These are phyloP conservation scores for Erebia aethiops DNA, from an alignment of 2,888 invertebrate genomes.

Conservation along the genomic window DNA sequence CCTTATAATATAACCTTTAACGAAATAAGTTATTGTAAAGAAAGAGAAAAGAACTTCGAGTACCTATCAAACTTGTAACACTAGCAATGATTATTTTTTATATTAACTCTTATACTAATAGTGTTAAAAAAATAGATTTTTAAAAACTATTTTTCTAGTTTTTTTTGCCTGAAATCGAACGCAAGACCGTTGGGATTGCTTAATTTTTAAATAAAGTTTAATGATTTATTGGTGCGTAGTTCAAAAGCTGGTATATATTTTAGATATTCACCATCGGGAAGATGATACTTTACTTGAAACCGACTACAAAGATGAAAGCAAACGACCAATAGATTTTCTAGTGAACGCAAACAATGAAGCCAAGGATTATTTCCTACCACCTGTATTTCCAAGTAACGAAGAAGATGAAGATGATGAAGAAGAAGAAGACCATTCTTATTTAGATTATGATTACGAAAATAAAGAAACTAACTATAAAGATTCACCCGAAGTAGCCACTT, in stretches of 20 bases:
- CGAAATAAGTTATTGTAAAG: no score
- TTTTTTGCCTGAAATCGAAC: no score
- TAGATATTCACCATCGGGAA: constrained; percentile 54
- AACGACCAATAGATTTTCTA: constrained; percentile 60
- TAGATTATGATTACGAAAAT: constrained; percentile 73
- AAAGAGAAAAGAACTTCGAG: no score
- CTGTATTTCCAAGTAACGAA: constrained; percentile 64
- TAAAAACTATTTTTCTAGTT: no score
- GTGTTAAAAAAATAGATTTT: no score
- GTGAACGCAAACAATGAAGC: constrained; percentile 54
- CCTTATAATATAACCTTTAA: no score
- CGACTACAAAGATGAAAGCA: constrained; percentile 49
- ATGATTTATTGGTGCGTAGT: neutral
- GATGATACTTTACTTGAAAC: constrained; percentile 52
- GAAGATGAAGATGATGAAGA: constrained; percentile 70
- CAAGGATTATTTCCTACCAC: constrained; percentile 69
- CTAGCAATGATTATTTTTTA: no score
- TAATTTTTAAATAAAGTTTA: no score
- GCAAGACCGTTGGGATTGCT: no score
- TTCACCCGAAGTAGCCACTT: constrained; percentile 66
- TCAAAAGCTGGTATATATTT: constrained; percentile 39
- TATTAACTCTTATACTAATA: no score
- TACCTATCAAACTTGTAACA: no score
- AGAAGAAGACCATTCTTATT: constrained; percentile 65
- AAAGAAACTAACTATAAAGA: constrained; percentile 77